Conservation (phyloP, 2,113 vertebrate genomes). For the Rallus limicola region DNA sequence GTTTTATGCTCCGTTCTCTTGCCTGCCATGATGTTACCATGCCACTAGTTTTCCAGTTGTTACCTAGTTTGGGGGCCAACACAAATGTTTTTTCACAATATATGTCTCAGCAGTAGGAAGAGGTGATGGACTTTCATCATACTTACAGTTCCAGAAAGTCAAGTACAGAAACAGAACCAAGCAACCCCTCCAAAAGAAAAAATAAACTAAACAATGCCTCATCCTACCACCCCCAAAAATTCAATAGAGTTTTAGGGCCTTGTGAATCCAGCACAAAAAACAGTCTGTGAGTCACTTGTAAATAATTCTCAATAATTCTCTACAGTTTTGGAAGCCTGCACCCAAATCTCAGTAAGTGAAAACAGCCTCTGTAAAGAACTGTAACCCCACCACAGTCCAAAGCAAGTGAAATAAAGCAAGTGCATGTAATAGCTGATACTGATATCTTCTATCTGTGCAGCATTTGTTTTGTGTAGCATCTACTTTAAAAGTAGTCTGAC, state of each 20-base stretch:
- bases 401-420: neutral
- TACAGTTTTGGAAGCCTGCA: neutral
- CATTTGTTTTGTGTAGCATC: neutral
- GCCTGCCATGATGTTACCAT: neutral
- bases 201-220: neutral
- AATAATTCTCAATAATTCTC: neutral
- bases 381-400: neutral
- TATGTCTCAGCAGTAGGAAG: neutral
- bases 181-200: neutral
- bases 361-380: neutral
- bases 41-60: neutral
- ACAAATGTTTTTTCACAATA: neutral
- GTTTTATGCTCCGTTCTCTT: neutral
- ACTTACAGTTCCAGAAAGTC: neutral
- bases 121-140: neutral
- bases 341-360: neutral
- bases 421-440: neutral
- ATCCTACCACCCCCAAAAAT: neutral
- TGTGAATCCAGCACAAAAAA: neutral
- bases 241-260: neutral
- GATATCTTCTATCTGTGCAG: neutral
- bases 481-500: neutral
- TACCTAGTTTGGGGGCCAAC: neutral
- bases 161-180: neutral
- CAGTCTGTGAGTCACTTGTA: neutral